These are phyloP conservation scores for Hydropsyche tenuis DNA, from an alignment of 1,140 invertebrate genomes.

Conservation along the genomic window DNA sequence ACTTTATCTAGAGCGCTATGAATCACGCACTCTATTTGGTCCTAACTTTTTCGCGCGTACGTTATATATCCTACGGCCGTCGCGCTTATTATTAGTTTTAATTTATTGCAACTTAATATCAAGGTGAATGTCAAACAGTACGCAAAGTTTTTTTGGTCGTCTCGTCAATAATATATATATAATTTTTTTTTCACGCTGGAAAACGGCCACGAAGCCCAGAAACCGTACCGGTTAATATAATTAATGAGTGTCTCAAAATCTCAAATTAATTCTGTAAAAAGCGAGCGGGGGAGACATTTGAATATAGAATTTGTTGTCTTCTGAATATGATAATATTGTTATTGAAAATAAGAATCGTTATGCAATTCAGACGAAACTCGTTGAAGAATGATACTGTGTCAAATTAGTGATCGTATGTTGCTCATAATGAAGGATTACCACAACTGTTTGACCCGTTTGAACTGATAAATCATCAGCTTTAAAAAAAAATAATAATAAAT, in stretches of 20 bases:
- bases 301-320: too few species aligned
- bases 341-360: not conserved
- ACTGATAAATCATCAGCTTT: conserved; percentile 15
- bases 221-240: conserved; percentile 15
- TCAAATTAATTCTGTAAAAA: too few species aligned
- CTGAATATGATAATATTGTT: too few species aligned
- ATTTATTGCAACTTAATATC: conserved; percentile 24
- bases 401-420: conserved; percentile 13
- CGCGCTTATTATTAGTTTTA: conserved; percentile 19
- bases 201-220: not conserved
- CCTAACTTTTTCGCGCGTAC: conserved; percentile 7
- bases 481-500: too few species aligned
- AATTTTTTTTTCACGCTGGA: not conserved
- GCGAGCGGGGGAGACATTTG: too few species aligned
- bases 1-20: conserved; percentile 20
- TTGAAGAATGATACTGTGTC: conserved; percentile 14
- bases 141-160: not conserved
- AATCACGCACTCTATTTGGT: conserved; percentile 24
- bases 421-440: conserved; percentile 14
- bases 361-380: not conserved
- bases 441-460: conserved; percentile 11
- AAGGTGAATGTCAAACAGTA: conserved; percentile 28
- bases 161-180: conserved; percentile 11
- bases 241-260: conserved; percentile 2
- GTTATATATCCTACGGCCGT: not conserved